A percentile compares a stretch with the other conserved stretches of the same genome.
Conservation (phyloP, 2,113 vertebrate genomes). For the Rhinopithecus roxellana region DNA sequence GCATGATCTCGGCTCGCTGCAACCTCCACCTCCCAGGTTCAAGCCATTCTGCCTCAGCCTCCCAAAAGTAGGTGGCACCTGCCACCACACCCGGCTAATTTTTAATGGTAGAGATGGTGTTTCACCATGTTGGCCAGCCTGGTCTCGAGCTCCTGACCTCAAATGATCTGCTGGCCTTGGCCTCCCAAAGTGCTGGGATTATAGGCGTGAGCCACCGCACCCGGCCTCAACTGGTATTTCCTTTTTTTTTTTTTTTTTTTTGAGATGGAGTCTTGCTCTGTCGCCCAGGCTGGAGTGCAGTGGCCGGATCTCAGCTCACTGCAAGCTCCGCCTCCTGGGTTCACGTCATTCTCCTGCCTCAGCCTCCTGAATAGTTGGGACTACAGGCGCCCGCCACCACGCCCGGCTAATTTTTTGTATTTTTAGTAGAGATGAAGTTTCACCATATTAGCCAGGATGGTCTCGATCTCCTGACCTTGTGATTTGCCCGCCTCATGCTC, state of each 20-base stretch:
- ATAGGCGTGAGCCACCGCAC: too few species aligned
- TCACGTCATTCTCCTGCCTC: not conserved
- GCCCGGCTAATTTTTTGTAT: not conserved
- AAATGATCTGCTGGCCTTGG: too few species aligned
- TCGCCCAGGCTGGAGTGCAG: not conserved
- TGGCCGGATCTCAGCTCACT: not conserved
- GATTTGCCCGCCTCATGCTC: fast-evolving
- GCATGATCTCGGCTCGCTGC: not conserved
- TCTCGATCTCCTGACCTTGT: too few species aligned
- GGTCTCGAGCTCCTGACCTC: too few species aligned
- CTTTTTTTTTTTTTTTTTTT: not conserved
- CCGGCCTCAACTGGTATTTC: not conserved
- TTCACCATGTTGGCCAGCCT: too few species aligned
- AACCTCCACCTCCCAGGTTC: not conserved
- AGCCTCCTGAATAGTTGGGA: not conserved
- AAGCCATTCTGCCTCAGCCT: not conserved
- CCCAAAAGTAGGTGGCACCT: not conserved
- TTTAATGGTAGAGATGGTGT: too few species aligned
- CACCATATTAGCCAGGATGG: too few species aligned
- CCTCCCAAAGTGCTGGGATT: too few species aligned
- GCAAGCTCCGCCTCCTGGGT: too few species aligned
- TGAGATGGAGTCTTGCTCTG: not conserved
- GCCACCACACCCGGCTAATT: not conserved
- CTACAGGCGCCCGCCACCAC: not conserved
- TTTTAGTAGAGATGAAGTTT: too few species aligned